Evolutionary conservation across 2,113 vertebrate genomes (phyloP).

Genomic region (Eidolon helvum): DNA sequence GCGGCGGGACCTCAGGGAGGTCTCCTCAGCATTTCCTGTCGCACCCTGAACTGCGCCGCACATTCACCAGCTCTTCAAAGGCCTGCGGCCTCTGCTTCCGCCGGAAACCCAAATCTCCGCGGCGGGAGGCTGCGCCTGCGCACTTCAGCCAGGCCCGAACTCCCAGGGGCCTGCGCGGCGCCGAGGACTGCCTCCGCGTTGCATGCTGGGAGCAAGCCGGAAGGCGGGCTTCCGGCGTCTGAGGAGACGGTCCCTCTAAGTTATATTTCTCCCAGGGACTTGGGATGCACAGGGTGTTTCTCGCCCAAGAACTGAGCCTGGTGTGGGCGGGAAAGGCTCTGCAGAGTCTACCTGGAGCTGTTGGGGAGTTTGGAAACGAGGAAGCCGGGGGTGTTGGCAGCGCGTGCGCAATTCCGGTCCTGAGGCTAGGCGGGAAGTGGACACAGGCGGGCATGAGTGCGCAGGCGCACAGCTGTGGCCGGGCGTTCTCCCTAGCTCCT

Average conservation of each 20-base stretch:
- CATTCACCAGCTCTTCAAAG: not conserved
- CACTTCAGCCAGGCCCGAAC: not conserved
- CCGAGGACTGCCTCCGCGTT: accelerated
- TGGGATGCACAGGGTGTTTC: not conserved
- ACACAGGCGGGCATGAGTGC: not conserved
- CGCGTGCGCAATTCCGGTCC: not conserved
- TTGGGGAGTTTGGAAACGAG: no score
- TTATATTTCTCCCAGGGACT: not conserved
- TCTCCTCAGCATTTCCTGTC: no score
- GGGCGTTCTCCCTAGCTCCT: accelerated
- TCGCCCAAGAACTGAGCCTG: not conserved
- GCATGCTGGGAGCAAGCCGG: not conserved
- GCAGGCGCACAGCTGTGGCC: not conserved
- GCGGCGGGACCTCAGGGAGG: not conserved
- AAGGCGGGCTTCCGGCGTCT: no score
- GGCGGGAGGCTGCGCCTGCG: not conserved
- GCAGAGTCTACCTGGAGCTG: not conserved
- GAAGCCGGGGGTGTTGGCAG: not conserved
- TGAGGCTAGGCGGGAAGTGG: accelerated
- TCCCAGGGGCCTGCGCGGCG: not conserved
- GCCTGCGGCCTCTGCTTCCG: accelerated
- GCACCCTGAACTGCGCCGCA: no score
- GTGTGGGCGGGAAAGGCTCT: not conserved
- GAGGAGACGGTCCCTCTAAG: not conserved
- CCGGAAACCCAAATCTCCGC: accelerated